phyloP scores from a whole-genome alignment of 2,888 invertebrate species.

The Aspidapion aeneum region DNA sequence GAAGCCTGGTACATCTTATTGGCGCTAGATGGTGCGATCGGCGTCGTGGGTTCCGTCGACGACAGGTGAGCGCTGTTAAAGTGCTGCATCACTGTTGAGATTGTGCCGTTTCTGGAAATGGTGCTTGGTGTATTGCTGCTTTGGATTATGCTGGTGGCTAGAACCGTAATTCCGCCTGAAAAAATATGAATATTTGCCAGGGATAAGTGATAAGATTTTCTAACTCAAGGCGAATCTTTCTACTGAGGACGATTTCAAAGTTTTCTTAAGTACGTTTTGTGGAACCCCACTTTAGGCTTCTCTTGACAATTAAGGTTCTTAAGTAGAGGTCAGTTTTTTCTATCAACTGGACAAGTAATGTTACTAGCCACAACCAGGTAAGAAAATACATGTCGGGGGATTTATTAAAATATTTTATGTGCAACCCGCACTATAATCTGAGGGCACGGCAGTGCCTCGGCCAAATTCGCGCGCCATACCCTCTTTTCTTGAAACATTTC shows the following conservation, averaged over 20 bases:
- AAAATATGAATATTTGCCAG: too few relatives aligned
- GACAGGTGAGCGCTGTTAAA: conserved; percentile 48
- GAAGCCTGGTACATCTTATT: conserved; percentile 47
- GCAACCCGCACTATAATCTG: too few relatives aligned
- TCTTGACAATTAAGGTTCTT: too few relatives aligned
- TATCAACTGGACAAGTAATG: too few relatives aligned
- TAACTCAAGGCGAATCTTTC: background rate
- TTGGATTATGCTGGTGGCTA: conserved; percentile 74
- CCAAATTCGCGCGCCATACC: too few relatives aligned
- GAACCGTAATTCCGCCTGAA: conserved; percentile 63
- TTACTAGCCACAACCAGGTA: too few relatives aligned
- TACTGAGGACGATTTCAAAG: conserved; percentile 1
- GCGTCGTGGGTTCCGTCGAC: conserved; percentile 22
- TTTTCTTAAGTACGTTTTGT: background rate
- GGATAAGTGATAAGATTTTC: conserved; percentile 6
- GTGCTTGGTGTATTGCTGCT: conserved; percentile 68
- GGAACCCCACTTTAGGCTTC: too few relatives aligned
- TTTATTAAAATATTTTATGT: too few relatives aligned
- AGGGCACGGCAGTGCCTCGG: too few relatives aligned
- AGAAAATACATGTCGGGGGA: too few relatives aligned
- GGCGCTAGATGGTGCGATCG: conserved; percentile 40
- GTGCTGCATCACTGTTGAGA: conserved; percentile 60
- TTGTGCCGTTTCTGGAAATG: conserved; percentile 53
- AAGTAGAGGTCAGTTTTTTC: too few relatives aligned
- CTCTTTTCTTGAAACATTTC: too few relatives aligned